phyloP scores from a whole-genome alignment of 2,888 invertebrate species.

The Sphaeridia pumilis region DNA sequence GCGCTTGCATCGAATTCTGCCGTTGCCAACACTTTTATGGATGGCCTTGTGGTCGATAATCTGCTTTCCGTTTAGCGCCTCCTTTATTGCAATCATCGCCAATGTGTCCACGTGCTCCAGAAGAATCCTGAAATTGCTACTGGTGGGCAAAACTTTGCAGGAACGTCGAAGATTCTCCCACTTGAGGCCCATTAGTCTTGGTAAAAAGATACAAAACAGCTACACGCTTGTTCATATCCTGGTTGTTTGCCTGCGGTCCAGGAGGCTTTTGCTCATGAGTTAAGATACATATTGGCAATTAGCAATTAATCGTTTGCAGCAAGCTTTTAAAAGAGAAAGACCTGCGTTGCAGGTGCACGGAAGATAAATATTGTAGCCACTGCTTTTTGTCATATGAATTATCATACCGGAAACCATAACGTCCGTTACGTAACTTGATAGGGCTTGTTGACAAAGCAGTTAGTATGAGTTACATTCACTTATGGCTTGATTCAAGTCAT shows the following conservation, averaged over 20 bases:
- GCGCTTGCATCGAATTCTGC: background rate
- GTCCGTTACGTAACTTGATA: no score
- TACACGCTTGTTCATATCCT: background rate
- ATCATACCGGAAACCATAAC: no score
- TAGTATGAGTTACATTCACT: no score
- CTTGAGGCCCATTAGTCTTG: background rate
- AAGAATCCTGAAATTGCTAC: background rate
- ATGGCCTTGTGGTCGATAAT: background rate
- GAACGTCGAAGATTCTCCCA: background rate
- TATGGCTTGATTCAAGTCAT: no score
- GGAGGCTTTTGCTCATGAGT: background rate
- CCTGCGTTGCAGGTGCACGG: no score
- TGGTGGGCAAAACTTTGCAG: background rate
- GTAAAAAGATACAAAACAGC: background rate
- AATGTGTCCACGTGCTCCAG: background rate
- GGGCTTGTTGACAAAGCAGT: no score
- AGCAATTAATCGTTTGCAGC: background rate
- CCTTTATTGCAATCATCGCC: background rate
- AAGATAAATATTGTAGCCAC: no score
- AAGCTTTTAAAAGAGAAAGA: background rate
- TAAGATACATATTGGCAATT: background rate
- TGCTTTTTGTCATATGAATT: no score
- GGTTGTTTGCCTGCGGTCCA: background rate
- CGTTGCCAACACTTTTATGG: background rate
- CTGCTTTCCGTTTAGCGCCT: background rate